These are phyloP conservation scores for Tortrix viridana DNA, from an alignment of 2,888 invertebrate genomes.

Conservation along the genomic window DNA sequence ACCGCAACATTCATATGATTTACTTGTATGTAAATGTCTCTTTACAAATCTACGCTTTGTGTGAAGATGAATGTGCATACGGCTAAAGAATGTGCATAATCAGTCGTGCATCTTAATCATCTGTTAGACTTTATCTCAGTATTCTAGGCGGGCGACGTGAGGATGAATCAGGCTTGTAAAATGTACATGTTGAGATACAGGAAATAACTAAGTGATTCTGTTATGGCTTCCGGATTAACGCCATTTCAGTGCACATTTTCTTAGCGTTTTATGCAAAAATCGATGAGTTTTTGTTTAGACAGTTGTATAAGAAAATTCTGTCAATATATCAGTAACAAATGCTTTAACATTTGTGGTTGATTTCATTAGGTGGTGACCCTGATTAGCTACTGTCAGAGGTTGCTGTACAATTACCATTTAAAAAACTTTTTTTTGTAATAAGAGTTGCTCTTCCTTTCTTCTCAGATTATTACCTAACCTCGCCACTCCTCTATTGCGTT, in stretches of 20 bases:
- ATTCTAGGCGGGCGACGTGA: conserved; percentile 31
- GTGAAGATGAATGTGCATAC: conserved; percentile 23
- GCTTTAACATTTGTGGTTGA: no score
- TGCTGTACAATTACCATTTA: no score
- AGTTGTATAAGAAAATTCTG: no score
- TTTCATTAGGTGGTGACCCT: no score
- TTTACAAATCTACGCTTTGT: conserved; percentile 15
- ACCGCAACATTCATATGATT: neutral
- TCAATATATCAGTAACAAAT: no score
- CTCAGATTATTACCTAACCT: no score
- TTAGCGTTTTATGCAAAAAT: neutral
- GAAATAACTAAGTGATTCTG: conserved; percentile 35
- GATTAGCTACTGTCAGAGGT: no score
- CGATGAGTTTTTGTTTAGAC: neutral
- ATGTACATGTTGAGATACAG: conserved; percentile 33
- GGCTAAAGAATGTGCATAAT: conserved; percentile 37
- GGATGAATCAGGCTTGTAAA: conserved; percentile 36
- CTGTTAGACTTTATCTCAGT: conserved; percentile 34
- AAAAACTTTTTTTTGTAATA: no score
- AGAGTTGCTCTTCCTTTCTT: no score
- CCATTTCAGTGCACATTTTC: conserved; percentile 14
- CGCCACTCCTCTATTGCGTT: neutral
- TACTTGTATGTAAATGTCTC: conserved; percentile 25
- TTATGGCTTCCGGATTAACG: conserved; percentile 29
- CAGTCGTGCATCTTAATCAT: conserved; percentile 37